Evolutionary conservation across 1,140 invertebrate genomes (phyloP).

Genomic region (Leptinotarsa texana): DNA sequence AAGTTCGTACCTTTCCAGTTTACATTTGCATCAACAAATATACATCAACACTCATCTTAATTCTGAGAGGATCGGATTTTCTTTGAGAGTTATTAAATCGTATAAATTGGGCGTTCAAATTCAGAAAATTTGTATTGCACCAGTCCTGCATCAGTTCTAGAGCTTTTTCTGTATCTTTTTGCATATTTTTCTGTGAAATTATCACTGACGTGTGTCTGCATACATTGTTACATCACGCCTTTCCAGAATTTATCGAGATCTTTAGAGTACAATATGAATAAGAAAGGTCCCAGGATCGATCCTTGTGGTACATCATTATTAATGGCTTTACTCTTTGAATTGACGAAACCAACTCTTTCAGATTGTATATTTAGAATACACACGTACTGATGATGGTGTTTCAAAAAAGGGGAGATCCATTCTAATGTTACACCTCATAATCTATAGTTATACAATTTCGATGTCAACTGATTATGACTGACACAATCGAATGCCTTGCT

Average conservation of each 20-base stretch:
- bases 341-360: constrained; percentile 3
- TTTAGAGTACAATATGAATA: constrained; percentile 16
- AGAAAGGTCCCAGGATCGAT: constrained; percentile 15
- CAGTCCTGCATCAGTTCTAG: too few species aligned
- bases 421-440: neutral
- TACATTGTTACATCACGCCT: too few species aligned
- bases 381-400: constrained; percentile 22
- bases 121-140: too few species aligned
- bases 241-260: neutral
- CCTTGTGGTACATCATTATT: constrained; percentile 13
- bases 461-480: constrained; percentile 16
- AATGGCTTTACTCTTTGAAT: constrained; percentile 2
- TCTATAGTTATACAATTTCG: neutral
- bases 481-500: constrained; percentile 35
- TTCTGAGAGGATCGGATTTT: constrained; percentile 6
- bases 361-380: neutral
- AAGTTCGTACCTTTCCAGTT: constrained; percentile 11
- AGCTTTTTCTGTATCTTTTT: too few species aligned
- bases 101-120: neutral
- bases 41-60: constrained; percentile 7
- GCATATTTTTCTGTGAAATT: too few species aligned
- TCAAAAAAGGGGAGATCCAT: constrained; percentile 21
- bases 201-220: too few species aligned
- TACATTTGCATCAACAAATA: constrained; percentile 4
- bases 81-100: constrained; percentile 12